Evolutionary conservation across 2,797 vertebrate genomes (phyloP).

Genomic region (Lepilemur septentrionalis): DNA sequence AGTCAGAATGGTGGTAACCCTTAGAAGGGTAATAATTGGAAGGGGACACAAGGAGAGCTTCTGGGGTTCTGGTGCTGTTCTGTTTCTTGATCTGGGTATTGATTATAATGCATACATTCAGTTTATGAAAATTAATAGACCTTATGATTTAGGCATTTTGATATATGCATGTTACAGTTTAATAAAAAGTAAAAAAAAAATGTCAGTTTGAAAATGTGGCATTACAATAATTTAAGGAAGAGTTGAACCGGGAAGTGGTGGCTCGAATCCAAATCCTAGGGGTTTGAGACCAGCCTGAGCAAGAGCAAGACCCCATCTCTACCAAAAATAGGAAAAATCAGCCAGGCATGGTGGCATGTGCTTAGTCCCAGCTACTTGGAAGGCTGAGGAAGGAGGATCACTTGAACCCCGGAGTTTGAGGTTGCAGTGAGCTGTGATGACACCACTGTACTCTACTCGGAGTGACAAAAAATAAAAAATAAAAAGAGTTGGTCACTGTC

Average conservation of each 20-base stretch:
- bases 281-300: not conserved
- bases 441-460: not conserved
- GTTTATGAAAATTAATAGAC: constrained; percentile 18
- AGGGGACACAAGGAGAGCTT: not conserved
- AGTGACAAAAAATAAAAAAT: not conserved
- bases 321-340: too few species aligned
- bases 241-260: not conserved
- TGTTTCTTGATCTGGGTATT: not conserved
- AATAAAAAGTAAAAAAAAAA: not conserved
- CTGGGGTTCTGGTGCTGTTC: not conserved
- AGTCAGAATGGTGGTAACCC: not conserved
- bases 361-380: not conserved
- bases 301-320: too few species aligned
- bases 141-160: not conserved
- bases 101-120: not conserved
- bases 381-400: not conserved
- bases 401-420: not conserved
- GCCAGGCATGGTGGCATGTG: not conserved
- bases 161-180: not conserved
- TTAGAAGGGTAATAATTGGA: not conserved
- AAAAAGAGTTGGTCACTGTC: not conserved
- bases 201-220: not conserved
- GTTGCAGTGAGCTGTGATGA: not conserved
- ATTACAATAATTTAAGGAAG: not conserved
- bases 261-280: not conserved